Conservation (phyloP, 2,888 invertebrate species). For the Oconnorella tubifera region DNA sequence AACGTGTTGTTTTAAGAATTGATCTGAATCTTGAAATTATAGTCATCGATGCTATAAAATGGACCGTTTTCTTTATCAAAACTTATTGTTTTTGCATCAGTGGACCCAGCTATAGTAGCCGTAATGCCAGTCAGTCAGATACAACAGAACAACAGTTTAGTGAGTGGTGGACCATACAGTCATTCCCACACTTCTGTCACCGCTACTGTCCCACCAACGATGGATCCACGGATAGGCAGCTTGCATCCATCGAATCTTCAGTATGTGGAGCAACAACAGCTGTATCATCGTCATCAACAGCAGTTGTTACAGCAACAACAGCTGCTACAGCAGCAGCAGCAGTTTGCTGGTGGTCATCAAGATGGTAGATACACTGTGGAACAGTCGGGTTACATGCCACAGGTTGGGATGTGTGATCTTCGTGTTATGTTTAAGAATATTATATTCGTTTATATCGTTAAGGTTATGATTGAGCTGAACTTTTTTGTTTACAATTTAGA, state of each 20-base stretch:
- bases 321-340: not conserved
- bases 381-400: too few species aligned
- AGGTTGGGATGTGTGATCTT: too few species aligned
- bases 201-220: not conserved
- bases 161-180: not conserved
- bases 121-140: not conserved
- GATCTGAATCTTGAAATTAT: too few species aligned
- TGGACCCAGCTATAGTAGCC: not conserved
- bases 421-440: too few species aligned
- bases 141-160: not conserved
- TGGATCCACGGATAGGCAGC: too few species aligned
- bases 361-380: not conserved
- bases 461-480: too few species aligned
- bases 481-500: too few species aligned
- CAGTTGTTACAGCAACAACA: not conserved
- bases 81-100: not conserved
- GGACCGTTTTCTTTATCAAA: too few species aligned
- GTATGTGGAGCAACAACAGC: not conserved
- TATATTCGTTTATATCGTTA: too few species aligned
- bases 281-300: not conserved
- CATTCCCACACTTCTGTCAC: not conserved
- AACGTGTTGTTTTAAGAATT: too few species aligned
- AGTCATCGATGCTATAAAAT: too few species aligned
- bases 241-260: not conserved
- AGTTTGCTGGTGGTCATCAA: not conserved